Base-by-base conservation (phyloP, 1,140 invertebrate species). In the Trypoxylus dichotomus region DNA sequence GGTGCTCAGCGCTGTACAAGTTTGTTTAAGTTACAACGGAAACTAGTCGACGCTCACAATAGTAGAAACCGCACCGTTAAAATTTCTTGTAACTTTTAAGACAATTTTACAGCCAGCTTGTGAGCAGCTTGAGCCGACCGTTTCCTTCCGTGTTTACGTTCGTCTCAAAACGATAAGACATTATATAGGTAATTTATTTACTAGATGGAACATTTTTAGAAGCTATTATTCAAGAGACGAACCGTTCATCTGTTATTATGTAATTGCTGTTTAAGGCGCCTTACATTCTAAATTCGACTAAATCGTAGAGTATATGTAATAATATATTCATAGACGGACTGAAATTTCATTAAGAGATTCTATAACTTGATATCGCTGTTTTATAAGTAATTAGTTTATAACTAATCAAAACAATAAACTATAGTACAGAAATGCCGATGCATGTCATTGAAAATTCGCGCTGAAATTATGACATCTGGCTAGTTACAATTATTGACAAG, bases 101-200 rank as follows among this genome's bases (percentile, higher is more conserved):
- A 75, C 74, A 24, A 43, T 79, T 79, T 79, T 79, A 79, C 75
- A 79, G 54, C 78, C 78, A 37, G 78, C 78, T 72, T 79, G 78
- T 24, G 47, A 76, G 72, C 78, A 79, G 74, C 78, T 79, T 68
- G 60, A 68, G 60, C 21, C 60, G 60, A 27, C 60, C 21, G 60
- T 68, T 68, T 68, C 60, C 60, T 68, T 68, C 60, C 60, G 60
- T 68, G 60, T 68, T 68, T 68, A 68, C 60, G 15, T 68, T 68
- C 8, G 24, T 29, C 27, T 68, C 24, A 68, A 68, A 68, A 68
- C 60, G 60, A 68, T 68, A 68, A 68, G 60, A 29, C 60, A 29
- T 68, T 68, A 68, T 68, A 68, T 68, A 68, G 60, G 60, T 68
- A 68, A 68, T 68, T 68, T 68, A 68, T 68, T 68, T 68, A 68